Conservation (phyloP, 2,113 vertebrate genomes). For the Phaethon lepturus region DNA sequence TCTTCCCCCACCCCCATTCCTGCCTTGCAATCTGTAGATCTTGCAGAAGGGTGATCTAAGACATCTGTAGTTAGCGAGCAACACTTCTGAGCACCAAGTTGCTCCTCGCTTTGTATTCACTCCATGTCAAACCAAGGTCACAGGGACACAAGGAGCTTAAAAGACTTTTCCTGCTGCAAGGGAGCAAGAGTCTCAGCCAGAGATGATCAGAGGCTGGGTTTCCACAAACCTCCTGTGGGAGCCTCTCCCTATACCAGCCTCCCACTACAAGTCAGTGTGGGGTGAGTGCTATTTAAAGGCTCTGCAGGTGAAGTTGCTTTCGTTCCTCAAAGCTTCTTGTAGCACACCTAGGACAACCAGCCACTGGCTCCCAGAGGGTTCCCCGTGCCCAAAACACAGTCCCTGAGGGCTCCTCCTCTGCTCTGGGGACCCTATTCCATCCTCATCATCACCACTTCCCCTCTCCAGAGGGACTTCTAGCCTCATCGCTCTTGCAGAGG, state of each 20-base stretch:
- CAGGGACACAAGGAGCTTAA: neutral
- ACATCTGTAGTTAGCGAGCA: slow-evolving; percentile 28
- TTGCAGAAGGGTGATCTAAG: slow-evolving; percentile 19
- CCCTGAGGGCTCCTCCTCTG: neutral
- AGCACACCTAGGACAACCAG: neutral
- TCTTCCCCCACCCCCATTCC: slow-evolving; percentile 34
- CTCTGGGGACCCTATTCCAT: neutral
- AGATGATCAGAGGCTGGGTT: neutral
- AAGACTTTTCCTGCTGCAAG: neutral
- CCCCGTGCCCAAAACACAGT: neutral
- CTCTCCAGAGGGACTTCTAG: neutral
- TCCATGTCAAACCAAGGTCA: slow-evolving; percentile 23
- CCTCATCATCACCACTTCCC: neutral
- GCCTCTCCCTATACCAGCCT: neutral
- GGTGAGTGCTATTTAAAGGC: neutral
- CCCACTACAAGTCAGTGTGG: neutral
- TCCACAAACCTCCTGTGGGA: neutral
- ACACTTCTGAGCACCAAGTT: neutral
- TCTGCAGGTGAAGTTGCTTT: neutral
- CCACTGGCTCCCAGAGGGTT: neutral
- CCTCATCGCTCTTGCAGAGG: neutral
- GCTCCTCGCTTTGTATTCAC: neutral
- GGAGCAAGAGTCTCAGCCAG: neutral
- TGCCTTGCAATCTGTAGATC: slow-evolving; percentile 62
- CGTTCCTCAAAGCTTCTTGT: neutral